phyloP scores from a whole-genome alignment of 2,113 vertebrate species.

The Diphyllodes magnificus region DNA sequence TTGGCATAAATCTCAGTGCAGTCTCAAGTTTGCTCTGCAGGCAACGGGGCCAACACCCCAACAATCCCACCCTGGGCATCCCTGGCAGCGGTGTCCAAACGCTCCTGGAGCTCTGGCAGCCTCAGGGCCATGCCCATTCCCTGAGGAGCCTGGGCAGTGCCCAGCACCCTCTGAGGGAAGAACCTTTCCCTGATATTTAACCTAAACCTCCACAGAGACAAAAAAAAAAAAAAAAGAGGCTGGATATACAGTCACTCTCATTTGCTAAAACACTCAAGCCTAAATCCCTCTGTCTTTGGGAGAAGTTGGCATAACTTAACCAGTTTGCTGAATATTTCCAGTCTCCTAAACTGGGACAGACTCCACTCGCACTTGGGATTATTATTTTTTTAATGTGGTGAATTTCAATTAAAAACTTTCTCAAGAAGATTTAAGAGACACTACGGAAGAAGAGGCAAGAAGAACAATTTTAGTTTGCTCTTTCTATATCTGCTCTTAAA shows the following conservation, averaged over 20 bases:
- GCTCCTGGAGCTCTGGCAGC: background rate
- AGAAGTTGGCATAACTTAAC: background rate
- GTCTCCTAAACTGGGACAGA: background rate
- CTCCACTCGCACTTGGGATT: background rate
- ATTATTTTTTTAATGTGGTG: background rate
- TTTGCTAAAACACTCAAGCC: background rate
- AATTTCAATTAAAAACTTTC: background rate
- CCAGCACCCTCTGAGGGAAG: background rate
- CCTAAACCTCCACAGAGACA: background rate
- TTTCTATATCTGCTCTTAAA: background rate
- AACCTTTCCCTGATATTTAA: background rate
- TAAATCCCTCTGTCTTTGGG: background rate
- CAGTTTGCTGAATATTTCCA: background rate
- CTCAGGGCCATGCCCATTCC: accelerated
- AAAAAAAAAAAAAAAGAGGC: background rate
- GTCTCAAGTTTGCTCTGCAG: background rate
- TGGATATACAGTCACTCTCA: background rate
- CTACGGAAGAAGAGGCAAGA: background rate
- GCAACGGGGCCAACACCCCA: background rate
- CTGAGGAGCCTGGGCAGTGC: too few relatives aligned
- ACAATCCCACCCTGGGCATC: background rate
- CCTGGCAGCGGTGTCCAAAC: accelerated
- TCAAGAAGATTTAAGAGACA: background rate
- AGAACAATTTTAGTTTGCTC: background rate
- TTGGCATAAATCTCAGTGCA: background rate